These are phyloP conservation scores for Pristionchus mayeri DNA, from an alignment of 2,888 invertebrate genomes.

Conservation along the genomic window DNA sequence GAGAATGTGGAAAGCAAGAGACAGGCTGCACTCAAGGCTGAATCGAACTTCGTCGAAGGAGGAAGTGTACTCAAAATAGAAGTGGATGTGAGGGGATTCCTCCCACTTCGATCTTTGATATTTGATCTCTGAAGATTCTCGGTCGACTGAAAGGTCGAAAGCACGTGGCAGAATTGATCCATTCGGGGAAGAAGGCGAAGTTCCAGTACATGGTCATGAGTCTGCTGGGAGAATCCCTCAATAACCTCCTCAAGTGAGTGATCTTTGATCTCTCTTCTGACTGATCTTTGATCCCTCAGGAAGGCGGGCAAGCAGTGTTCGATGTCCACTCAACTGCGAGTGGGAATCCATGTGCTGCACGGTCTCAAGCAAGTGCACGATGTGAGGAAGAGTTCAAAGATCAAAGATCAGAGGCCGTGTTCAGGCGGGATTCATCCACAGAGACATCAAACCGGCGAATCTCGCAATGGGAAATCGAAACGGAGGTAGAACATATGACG, in stretches of 20 bases:
- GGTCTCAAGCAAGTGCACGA: conserved; percentile 72
- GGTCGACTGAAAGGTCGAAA: conserved; percentile 51
- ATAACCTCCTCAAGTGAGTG: conserved; percentile 50
- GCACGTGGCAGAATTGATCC: conserved; percentile 60
- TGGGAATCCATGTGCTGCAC: conserved; percentile 66
- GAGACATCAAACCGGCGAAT: conserved; percentile 49
- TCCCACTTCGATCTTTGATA: neutral
- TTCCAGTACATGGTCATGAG: conserved; percentile 72
- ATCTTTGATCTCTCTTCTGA: neutral
- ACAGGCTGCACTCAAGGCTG: conserved; percentile 47
- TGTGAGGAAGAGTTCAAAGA: conserved; percentile 51
- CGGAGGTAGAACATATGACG: neutral
- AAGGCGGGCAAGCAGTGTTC: conserved; percentile 42
- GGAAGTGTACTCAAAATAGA: conserved; percentile 50
- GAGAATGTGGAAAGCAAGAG: conserved; percentile 23
- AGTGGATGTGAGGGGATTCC: conserved; percentile 43
- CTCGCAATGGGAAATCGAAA: conserved; percentile 43
- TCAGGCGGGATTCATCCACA: conserved; percentile 42
- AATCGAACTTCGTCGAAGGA: conserved; percentile 50
- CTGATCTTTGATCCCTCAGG: conserved; percentile 42
- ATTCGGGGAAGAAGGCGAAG: conserved; percentile 53
- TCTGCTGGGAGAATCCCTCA: conserved; percentile 66
- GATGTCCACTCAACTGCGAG: conserved; percentile 65
- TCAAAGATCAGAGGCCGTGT: neutral
- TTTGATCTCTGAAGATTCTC: conserved; percentile 49